phyloP scores from a whole-genome alignment of 2,797 vertebrate genomes.

The Aviceda cuculoides region DNA sequence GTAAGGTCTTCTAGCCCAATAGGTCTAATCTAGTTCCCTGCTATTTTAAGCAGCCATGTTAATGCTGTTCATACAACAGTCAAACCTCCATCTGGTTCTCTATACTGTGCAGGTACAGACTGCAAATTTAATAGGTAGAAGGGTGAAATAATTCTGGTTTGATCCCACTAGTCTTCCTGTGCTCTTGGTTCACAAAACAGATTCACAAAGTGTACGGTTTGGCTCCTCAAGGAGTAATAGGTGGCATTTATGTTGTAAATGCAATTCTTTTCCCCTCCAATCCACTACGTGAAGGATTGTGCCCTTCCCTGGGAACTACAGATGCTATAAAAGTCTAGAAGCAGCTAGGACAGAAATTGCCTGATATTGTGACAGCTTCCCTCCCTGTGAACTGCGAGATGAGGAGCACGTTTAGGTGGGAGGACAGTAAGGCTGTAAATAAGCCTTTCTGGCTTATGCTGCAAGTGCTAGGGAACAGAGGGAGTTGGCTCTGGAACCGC shows the following conservation, averaged over 20 bases:
- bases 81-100: not conserved
- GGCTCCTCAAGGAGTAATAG: not conserved
- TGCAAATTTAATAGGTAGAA: not conserved
- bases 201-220: not conserved
- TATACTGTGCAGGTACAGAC: not conserved
- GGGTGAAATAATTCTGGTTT: not conserved
- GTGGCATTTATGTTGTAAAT: not conserved
- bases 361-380: not conserved
- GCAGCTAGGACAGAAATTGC: not conserved
- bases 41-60: not conserved
- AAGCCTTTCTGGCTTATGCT: not conserved
- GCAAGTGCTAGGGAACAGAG: not conserved
- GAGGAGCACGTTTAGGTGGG: not conserved
- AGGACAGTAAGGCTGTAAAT: not conserved
- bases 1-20: not conserved
- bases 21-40: not conserved
- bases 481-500: not conserved
- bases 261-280: not conserved
- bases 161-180: not conserved
- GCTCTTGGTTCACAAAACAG: not conserved
- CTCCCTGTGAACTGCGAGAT: not conserved
- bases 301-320: not conserved
- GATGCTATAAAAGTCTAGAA: not conserved
- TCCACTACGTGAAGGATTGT: not conserved
- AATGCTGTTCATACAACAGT: not conserved